Conservation (phyloP, 1,140 invertebrate species). For the Drosophila tani region DNA sequence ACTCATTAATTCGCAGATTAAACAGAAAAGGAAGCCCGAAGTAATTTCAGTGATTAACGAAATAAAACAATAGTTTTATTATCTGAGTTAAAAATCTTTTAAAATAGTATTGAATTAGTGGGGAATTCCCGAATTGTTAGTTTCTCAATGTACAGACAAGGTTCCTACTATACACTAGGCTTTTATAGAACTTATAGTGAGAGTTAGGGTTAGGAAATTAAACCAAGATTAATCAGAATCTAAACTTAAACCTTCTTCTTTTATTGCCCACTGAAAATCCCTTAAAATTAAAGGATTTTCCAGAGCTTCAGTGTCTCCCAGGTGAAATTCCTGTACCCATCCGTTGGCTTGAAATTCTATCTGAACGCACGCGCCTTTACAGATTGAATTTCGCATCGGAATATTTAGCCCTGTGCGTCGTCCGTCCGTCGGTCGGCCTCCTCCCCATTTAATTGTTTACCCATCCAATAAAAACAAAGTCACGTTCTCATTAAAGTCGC, state of each 20-base stretch:
- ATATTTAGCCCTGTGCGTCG: constrained; percentile 17
- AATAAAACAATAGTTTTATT: constrained; percentile 1
- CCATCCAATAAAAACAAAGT: constrained; percentile 69
- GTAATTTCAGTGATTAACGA: neutral
- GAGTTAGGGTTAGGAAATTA: too few species aligned
- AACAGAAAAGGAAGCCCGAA: neutral
- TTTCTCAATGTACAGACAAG: too few species aligned
- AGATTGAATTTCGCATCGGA: constrained; percentile 35
- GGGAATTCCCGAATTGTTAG: too few species aligned
- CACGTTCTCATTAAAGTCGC: constrained; percentile 71
- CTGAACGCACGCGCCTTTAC: constrained; percentile 25
- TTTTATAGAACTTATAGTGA: too few species aligned
- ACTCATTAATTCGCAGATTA: neutral
- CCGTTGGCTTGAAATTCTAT: neutral
- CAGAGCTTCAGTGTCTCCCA: neutral
- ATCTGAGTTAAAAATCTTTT: neutral
- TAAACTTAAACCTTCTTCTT: too few species aligned
- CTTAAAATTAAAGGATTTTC: too few species aligned
- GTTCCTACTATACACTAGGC: too few species aligned
- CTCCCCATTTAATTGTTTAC: constrained; percentile 53
- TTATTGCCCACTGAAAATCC: too few species aligned
- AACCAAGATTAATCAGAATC: too few species aligned
- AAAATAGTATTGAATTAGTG: too few species aligned
- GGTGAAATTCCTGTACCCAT: constrained; percentile 1
- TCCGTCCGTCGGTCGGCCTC: neutral